Evolutionary conservation across 2,113 vertebrate genomes (phyloP), one percentile per base, ranked within the genome.

Genomic region (Silurus asotus): DNA sequence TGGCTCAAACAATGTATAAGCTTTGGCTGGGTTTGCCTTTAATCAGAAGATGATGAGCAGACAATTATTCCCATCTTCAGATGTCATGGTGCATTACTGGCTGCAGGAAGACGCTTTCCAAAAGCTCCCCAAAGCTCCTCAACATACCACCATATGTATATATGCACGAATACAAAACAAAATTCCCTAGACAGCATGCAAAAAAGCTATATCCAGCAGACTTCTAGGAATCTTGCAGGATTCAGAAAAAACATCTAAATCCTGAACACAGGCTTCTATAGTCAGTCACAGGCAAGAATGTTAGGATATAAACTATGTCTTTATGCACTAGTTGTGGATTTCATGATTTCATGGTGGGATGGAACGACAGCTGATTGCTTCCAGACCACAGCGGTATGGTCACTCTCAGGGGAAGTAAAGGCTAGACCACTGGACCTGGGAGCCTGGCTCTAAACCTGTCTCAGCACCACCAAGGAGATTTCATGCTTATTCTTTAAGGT

Each of bases 271-370:
- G 89, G 85, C 91, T 93, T 90, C 53, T 85, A 89, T 86, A 93
- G 91, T 93, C 92, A 92, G 92, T 92, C 92, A 91, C 88, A 91
- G 91, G 89, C 88, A 87, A 81, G 82, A 87, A 92, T 90, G 92
- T 92, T 92, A 91, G 93, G 92, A 94, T 89, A 92, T 92, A 93
- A 94, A 93, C 90, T 92, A 93, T 93, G 92, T 92, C 91, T 93
- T 91, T 92, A 91, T 88, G 91, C 89, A 92, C 86, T 84, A 86
- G 90, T 90, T 92, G 91, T 89, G 82, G 91, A 95, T 93, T 92
- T 93, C 91, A 93, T 92, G 92, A 90, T 91, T 89, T 89, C 37
- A 90, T 91, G 88, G 84, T 91, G 93, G 93, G 92, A 93, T 94
- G 93, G 88, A 82, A 85, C 90, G 90, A 89, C 85, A 84, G 88